Evolutionary conservation across 2,888 invertebrate species (phyloP), one percentile per base, ranked within the genome.

Genomic region (Cheilosia impressa): DNA sequence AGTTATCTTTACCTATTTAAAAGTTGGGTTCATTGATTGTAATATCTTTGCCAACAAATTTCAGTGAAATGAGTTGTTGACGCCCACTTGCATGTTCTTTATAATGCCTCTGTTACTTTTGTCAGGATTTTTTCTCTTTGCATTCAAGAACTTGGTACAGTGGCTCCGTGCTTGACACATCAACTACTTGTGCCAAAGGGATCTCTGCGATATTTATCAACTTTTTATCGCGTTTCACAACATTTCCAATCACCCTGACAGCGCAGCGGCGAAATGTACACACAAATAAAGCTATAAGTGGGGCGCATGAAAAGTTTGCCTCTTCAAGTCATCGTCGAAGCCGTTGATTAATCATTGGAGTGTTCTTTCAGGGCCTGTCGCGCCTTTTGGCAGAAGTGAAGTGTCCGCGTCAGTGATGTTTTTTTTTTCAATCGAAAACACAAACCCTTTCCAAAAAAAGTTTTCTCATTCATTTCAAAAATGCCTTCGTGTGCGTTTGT

Each of bases 391-490:
- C 6, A 43, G n/a, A 34, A 43, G 53, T 50, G 58, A 60, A 52
- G 41, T 71, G 27, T 71, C 22, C 15, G 45, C 38, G n/a, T 10
- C 50, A 41, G 17, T 50, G 34, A 57, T 60, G 31, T 17, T 58
- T 71, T 34, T 71, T 34, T 15, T n/a, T 6, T 53, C 27, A 13
- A 50, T 63, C 45, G 55, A 69, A 45, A 19, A 27, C 27, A 75
- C 31, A 6, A 10, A 55, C 38, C 31, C 31, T 31, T 31, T 31
- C 9, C 31, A 31, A 9, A 31, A 27, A 6, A 31, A 9, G 2
- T 2, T 9, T 7, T 31, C 31, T 0, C 31, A 7, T 31, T 31
- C 7, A 9, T 31, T 31, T 9, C 1, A 27, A 27, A 27, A 27
- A 9, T 31, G 31, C 7, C 31, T 9, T 9, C 9, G 31, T 7